A percentile compares a stretch with the other conserved stretches of the same genome.
Evolutionary conservation across 2,113 vertebrate species (phyloP).

Genomic region (Columba janthina): DNA sequence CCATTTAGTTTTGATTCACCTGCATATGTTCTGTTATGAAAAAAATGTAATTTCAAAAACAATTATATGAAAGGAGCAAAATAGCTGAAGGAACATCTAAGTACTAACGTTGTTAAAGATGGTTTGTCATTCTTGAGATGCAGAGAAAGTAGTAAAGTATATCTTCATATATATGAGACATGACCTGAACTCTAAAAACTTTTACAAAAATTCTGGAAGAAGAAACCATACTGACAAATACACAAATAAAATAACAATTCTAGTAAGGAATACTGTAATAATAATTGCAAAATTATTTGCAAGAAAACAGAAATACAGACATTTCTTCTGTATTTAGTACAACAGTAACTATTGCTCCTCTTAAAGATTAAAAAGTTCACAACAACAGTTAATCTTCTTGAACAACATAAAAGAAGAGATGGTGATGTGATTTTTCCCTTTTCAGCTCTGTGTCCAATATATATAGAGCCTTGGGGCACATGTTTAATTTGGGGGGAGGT

Average conservation of each 20-base stretch:
- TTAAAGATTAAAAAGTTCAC: not conserved
- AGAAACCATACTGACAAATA: not conserved
- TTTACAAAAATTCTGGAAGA: not conserved
- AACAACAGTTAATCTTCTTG: not conserved
- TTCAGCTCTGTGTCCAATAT: not conserved
- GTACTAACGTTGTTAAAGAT: not conserved
- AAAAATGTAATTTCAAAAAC: not conserved
- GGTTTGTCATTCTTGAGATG: not conserved
- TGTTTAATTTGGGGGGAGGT: not conserved
- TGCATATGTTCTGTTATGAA: not conserved
- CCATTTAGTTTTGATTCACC: not conserved
- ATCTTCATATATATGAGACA: not conserved
- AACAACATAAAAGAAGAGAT: not conserved
- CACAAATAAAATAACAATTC: not conserved
- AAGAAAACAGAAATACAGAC: not conserved
- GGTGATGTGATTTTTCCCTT: not conserved
- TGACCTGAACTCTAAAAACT: not conserved
- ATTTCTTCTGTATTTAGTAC: not conserved
- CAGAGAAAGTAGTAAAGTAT: not conserved
- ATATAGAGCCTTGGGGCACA: not conserved
- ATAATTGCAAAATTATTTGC: not conserved
- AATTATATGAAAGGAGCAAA: not conserved
- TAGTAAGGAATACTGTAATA: not conserved
- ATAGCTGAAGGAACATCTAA: not conserved
- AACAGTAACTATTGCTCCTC: not conserved